Evolutionary conservation across 2,888 invertebrate genomes (phyloP).

Genomic region (Tachina grossa): DNA sequence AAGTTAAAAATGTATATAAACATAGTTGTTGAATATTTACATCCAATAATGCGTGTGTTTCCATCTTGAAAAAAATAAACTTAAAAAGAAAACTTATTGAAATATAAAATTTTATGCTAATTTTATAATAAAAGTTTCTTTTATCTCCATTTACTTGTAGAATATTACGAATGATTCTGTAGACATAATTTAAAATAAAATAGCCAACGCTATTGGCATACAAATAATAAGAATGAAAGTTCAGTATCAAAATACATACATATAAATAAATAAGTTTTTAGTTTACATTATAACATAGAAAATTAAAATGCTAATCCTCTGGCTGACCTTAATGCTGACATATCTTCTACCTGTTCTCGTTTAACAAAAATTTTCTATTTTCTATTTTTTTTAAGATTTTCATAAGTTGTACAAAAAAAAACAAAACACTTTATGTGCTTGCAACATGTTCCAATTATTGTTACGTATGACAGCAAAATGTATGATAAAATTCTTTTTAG

Average conservation of each 20-base stretch:
- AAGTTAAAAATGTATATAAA: too few species aligned
- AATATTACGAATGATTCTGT: neutral
- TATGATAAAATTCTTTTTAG: conserved; percentile 72
- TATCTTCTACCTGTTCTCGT: conserved; percentile 4
- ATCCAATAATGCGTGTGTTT: too few species aligned
- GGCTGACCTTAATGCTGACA: neutral
- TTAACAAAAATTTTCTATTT: conserved; percentile 1
- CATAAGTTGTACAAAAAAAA: conserved; percentile 74
- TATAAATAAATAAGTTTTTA: conserved; percentile 10
- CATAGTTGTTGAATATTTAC: too few species aligned
- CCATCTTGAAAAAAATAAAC: too few species aligned
- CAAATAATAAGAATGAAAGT: neutral
- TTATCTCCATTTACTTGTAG: neutral
- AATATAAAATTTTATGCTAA: too few species aligned
- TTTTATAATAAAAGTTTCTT: too few species aligned
- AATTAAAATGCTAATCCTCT: conserved; percentile 38
- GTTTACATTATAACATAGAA: neutral
- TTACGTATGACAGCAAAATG: conserved; percentile 67
- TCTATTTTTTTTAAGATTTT: conserved; percentile 16
- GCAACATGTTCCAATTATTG: conserved; percentile 81
- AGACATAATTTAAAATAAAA: neutral
- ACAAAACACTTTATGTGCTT: conserved; percentile 80
- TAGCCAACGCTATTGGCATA: neutral
- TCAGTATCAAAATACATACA: neutral
- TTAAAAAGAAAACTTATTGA: too few species aligned